These are phyloP conservation scores for Perca schrenkii DNA, from an alignment of 2,113 vertebrate genomes.

Conservation along the genomic window DNA sequence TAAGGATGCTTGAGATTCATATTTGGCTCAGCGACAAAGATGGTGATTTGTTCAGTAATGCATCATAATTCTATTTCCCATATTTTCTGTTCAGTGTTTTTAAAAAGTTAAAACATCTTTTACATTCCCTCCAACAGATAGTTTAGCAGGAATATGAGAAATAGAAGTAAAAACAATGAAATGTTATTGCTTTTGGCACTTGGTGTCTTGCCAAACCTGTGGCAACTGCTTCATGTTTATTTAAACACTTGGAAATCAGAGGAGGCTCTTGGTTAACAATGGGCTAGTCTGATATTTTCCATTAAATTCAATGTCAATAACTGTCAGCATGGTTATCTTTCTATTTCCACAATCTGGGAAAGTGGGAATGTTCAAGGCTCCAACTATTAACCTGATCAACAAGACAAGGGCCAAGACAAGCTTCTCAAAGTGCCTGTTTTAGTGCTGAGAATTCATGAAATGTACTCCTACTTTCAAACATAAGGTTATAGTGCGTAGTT, in stretches of 20 bases:
- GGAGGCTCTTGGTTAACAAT: slow-evolving; percentile 10
- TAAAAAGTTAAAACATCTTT: not conserved
- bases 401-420: not conserved
- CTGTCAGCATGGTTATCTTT: not conserved
- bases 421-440: too few relatives aligned
- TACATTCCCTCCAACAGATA: not conserved
- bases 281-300: slow-evolving; percentile 6
- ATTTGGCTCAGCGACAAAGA: not conserved
- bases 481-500: too few relatives aligned
- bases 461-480: too few relatives aligned
- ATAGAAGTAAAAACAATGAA: slow-evolving; percentile 18
- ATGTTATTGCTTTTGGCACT: slow-evolving; percentile 23
- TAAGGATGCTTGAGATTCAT: not conserved
- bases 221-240: slow-evolving; percentile 63
- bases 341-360: not conserved
- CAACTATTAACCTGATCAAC: not conserved
- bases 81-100: not conserved
- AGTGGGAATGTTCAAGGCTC: not conserved
- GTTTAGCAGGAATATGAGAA: not conserved
- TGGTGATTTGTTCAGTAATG: not conserved
- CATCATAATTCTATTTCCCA: not conserved
- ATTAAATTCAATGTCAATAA: slow-evolving; percentile 1
- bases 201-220: slow-evolving; percentile 23
- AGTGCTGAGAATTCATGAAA: too few relatives aligned
- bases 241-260: slow-evolving; percentile 65